Conservation (phyloP, 2,113 vertebrate species). For the Prionailurus viverrinus region DNA sequence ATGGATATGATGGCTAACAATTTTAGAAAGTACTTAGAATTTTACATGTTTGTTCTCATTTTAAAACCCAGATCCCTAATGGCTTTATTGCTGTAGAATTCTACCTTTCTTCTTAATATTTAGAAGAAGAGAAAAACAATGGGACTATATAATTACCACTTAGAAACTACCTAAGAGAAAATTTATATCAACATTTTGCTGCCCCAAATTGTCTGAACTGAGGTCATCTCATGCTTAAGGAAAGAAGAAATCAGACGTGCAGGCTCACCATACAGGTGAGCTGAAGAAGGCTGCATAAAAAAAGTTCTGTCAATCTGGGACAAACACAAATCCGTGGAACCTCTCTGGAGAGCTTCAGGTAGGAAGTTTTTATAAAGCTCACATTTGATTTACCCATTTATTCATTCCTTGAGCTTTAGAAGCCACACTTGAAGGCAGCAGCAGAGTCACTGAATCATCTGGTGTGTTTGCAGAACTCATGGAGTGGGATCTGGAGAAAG, state of each 20-base stretch:
- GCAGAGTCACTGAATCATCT: background rate
- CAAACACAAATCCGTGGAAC: background rate
- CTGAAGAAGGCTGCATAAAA: background rate
- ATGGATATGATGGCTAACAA: background rate
- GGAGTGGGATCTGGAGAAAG: background rate
- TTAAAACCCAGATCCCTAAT: background rate
- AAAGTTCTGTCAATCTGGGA: background rate
- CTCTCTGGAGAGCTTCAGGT: background rate
- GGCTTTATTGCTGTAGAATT: conserved; percentile 9
- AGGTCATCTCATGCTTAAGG: background rate
- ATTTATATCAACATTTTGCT: background rate
- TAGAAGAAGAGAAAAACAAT: background rate
- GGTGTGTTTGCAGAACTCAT: background rate
- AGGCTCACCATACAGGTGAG: background rate
- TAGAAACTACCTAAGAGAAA: background rate
- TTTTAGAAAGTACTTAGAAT: conserved; percentile 12
- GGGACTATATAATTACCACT: background rate
- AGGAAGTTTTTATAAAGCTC: background rate
- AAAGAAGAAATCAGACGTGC: background rate
- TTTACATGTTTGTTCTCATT: background rate
- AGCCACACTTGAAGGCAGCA: background rate
- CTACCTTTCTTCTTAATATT: background rate
- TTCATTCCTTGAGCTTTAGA: background rate
- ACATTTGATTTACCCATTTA: background rate
- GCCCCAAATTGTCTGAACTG: background rate